Conservation (phyloP, 1,140 invertebrate species). For the Littorina saxatilis region DNA sequence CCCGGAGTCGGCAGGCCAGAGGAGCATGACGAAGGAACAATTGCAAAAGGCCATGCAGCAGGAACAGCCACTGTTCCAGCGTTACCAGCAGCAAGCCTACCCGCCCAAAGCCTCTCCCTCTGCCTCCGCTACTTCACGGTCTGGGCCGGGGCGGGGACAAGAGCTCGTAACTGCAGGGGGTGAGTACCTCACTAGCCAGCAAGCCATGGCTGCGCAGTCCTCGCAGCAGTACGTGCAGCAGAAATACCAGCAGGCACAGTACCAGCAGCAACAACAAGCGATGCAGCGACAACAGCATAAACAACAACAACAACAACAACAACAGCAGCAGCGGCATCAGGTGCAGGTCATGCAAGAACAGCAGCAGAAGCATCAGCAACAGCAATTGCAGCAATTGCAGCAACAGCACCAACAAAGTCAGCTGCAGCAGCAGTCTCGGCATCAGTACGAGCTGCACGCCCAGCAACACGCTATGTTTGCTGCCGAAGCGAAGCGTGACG, state of each 20-base stretch:
- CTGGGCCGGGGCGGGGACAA: neutral
- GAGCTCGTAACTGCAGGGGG: neutral
- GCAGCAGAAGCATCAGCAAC: conserved; percentile 1
- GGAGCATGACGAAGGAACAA: conserved; percentile 16
- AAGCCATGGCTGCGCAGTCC: conserved; percentile 12
- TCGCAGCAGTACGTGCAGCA: conserved; percentile 10
- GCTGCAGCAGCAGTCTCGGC: neutral
- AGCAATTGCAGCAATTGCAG: neutral
- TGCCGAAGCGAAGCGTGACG: neutral
- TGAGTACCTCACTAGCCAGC: too few species aligned
- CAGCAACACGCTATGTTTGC: neutral
- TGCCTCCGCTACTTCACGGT: neutral
- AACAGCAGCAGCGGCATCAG: neutral
- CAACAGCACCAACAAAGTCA: neutral
- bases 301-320: conserved; percentile 3
- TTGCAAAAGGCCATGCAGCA: conserved; percentile 1
- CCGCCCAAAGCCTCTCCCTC: conserved; percentile 12
- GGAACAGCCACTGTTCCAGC: conserved; percentile 18
- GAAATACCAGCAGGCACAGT: neutral
- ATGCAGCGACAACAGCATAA: neutral
- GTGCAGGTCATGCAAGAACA: neutral
- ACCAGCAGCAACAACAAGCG: neutral
- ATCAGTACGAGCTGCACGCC: neutral
- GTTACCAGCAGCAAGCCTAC: conserved; percentile 23
- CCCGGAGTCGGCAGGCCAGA: neutral